These are phyloP conservation scores for Oryzaephilus surinamensis DNA, from an alignment of 1,140 invertebrate species.

Conservation along the genomic window DNA sequence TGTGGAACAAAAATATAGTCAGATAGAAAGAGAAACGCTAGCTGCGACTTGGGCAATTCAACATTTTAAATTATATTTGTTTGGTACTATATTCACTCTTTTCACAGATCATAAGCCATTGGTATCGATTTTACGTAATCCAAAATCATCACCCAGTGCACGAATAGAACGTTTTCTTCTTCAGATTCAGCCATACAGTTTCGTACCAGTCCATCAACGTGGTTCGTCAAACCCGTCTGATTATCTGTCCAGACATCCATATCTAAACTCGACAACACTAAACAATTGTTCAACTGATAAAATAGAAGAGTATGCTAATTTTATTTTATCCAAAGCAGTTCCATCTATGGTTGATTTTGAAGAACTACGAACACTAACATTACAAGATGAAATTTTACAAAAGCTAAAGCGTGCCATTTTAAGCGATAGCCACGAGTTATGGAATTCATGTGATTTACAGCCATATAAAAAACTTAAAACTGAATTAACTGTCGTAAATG, in stretches of 20 bases:
- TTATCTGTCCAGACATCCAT: slow-evolving; percentile 1
- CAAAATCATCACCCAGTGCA: neutral
- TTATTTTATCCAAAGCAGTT: slow-evolving; percentile 1
- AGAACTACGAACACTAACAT: slow-evolving; percentile 4
- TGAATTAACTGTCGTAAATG: neutral
- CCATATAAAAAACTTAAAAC: slow-evolving; percentile 7
- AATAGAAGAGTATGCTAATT: neutral
- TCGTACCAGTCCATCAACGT: neutral
- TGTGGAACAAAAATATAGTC: slow-evolving; percentile 40
- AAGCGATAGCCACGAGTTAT: slow-evolving; percentile 1
- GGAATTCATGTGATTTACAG: slow-evolving; percentile 3
- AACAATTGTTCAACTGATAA: neutral
- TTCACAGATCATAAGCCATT: slow-evolving; percentile 31
- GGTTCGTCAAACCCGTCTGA: neutral
- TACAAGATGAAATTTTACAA: slow-evolving; percentile 5
- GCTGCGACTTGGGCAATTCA: slow-evolving; percentile 37
- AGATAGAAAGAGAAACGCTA: slow-evolving; percentile 43
- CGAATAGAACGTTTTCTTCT: slow-evolving; percentile 4
- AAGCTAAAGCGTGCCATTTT: neutral
- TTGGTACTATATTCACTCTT: slow-evolving; percentile 36
- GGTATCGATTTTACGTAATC: neutral
- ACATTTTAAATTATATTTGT: slow-evolving; percentile 43
- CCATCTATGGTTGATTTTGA: too few species aligned
- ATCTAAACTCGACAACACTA: neutral
- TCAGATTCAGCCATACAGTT: slow-evolving; percentile 1